These are phyloP conservation scores for Bruchidius siliquastri DNA, from an alignment of 2,888 invertebrate genomes.

Conservation along the genomic window DNA sequence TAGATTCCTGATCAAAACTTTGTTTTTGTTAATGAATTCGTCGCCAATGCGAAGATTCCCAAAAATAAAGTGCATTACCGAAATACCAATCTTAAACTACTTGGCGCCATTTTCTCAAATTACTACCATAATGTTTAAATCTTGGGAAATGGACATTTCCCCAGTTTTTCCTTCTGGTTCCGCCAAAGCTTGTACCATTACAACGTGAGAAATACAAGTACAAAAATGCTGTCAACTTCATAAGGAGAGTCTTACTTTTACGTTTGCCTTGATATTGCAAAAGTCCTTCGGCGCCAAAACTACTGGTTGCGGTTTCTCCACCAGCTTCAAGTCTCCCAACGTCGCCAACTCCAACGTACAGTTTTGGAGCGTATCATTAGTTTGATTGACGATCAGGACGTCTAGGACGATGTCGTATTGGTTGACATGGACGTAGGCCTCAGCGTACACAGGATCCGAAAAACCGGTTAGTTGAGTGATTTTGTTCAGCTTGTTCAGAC, in stretches of 20 bases:
- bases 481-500: conserved; percentile 61
- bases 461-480: conserved; percentile 93
- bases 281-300: conserved; percentile 96
- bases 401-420: conserved; percentile 98
- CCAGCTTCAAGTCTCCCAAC: conserved; percentile 93
- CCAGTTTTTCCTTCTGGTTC: no score
- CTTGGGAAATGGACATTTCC: no score
- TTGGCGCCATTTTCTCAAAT: no score
- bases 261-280: conserved; percentile 96
- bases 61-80: no score
- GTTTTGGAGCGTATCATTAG: conserved; percentile 95
- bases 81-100: no score
- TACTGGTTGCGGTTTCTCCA: conserved; percentile 94
- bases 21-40: no score
- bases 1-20: no score
- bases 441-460: conserved; percentile 98
- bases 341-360: conserved; percentile 97
- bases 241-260: conserved; percentile 71
- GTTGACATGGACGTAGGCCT: conserved; percentile 99
- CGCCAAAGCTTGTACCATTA: no score
- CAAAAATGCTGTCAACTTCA: no score
- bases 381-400: conserved; percentile 97
- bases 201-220: no score
- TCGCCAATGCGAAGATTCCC: no score
- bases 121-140: no score